Evolutionary conservation across 2,888 invertebrate genomes (phyloP).

Genomic region (Sphinx pinastri): DNA sequence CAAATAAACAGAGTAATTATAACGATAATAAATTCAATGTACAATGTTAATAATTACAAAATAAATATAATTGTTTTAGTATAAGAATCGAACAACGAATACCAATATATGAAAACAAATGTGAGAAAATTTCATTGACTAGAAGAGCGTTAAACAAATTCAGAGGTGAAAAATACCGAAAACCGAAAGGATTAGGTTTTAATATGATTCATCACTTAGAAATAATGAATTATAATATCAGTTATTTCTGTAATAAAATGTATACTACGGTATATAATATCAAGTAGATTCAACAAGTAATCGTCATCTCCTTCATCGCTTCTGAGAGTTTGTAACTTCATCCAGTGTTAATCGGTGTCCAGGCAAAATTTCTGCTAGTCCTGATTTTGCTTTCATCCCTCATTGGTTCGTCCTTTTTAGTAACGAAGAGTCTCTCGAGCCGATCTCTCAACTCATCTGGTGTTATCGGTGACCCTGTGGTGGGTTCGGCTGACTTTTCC

Average conservation of each 20-base stretch:
- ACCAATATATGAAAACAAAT: too few species aligned
- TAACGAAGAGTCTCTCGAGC: constrained; percentile 76
- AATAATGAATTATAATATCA: background rate
- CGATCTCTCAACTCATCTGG: constrained; percentile 82
- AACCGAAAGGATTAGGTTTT: background rate
- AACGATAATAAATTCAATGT: too few species aligned
- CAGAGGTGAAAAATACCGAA: background rate
- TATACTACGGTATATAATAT: background rate
- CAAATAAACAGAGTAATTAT: too few species aligned
- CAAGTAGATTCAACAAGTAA: background rate
- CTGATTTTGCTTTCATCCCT: constrained; percentile 64
- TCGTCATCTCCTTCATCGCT: constrained; percentile 33
- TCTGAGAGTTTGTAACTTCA: constrained; percentile 30
- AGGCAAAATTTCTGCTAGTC: constrained; percentile 72
- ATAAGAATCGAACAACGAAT: too few species aligned
- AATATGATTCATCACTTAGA: too few species aligned
- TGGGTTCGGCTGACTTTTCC: constrained; percentile 65
- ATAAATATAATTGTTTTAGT: too few species aligned
- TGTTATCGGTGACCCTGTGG: constrained; percentile 73
- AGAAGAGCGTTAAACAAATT: background rate
- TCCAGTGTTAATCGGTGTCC: constrained; percentile 73
- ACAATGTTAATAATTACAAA: too few species aligned
- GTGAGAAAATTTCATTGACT: background rate
- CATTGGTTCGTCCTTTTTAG: constrained; percentile 65
- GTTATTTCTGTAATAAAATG: background rate